phyloP scores from a whole-genome alignment of 2,113 vertebrate species.

The Centropus bengalensis region DNA sequence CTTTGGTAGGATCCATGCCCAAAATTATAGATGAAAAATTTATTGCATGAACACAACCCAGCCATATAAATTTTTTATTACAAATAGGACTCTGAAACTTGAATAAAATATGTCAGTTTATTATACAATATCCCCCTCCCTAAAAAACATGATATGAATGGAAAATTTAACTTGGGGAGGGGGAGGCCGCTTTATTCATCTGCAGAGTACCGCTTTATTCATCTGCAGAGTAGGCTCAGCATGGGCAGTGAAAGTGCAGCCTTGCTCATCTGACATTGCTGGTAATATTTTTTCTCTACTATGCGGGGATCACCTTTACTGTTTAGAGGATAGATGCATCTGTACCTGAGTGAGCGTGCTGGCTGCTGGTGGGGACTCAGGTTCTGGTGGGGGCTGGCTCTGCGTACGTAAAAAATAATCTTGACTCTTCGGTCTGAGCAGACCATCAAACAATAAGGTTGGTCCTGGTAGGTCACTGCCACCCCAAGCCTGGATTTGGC shows the following conservation, averaged over 20 bases:
- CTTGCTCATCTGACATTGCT: background rate
- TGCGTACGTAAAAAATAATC: background rate
- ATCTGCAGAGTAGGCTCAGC: background rate
- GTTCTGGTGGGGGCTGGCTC: background rate
- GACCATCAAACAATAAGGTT: background rate
- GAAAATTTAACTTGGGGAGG: constrained; percentile 7
- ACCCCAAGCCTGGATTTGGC: background rate
- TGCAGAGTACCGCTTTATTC: background rate
- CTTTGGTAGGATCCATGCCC: constrained; percentile 59
- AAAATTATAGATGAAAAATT: constrained; percentile 70
- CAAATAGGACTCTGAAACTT: constrained; percentile 64
- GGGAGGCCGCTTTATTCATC: background rate
- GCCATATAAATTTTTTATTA: constrained; percentile 66
- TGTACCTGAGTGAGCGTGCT: background rate
- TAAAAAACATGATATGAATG: background rate
- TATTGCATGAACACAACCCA: constrained; percentile 60
- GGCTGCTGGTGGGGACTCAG: background rate
- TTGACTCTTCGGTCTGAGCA: accelerated
- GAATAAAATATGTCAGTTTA: constrained; percentile 68
- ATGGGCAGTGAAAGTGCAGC: background rate
- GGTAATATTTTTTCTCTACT: background rate
- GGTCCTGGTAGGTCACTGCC: background rate
- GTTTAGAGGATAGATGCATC: background rate
- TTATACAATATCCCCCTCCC: constrained; percentile 15
- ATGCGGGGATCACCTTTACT: background rate